Conservation (phyloP, 2,113 vertebrate genomes). For the Eulacestoma nigropectus region DNA sequence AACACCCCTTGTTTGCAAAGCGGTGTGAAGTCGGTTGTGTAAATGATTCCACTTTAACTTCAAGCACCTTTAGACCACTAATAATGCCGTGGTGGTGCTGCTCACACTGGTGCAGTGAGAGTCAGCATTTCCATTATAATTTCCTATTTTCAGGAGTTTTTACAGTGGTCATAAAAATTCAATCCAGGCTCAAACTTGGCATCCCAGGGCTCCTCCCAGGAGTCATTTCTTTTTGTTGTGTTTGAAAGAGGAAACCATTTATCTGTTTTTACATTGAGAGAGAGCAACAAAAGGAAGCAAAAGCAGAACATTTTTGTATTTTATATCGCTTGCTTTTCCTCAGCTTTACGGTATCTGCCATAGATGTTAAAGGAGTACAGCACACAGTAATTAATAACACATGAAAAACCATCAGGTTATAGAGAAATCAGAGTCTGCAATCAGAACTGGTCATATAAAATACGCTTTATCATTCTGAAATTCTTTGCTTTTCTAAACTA, state of each 20-base stretch:
- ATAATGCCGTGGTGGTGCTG: background rate
- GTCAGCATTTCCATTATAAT: constrained; percentile 64
- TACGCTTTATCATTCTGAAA: background rate
- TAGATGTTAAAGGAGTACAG: constrained; percentile 1
- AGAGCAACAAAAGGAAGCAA: constrained; percentile 51
- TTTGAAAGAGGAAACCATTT: constrained; percentile 67
- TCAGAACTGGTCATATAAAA: background rate
- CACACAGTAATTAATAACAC: constrained; percentile 35
- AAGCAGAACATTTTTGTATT: background rate
- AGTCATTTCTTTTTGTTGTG: constrained; percentile 53
- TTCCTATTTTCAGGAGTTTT: constrained; percentile 67
- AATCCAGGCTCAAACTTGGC: constrained; percentile 53
- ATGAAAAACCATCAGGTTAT: constrained; percentile 9
- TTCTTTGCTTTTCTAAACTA: background rate
- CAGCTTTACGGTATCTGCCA: background rate
- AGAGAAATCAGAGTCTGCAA: background rate
- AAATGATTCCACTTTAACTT: constrained; percentile 36
- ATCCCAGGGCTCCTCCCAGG: constrained; percentile 55
- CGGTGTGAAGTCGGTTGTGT: background rate
- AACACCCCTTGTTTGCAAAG: background rate
- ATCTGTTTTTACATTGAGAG: constrained; percentile 58
- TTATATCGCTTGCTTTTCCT: background rate
- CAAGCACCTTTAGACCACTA: background rate
- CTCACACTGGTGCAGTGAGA: background rate
- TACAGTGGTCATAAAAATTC: constrained; percentile 61